Conservation (phyloP, 2,888 invertebrate species). For the Cybosia mesomella region DNA sequence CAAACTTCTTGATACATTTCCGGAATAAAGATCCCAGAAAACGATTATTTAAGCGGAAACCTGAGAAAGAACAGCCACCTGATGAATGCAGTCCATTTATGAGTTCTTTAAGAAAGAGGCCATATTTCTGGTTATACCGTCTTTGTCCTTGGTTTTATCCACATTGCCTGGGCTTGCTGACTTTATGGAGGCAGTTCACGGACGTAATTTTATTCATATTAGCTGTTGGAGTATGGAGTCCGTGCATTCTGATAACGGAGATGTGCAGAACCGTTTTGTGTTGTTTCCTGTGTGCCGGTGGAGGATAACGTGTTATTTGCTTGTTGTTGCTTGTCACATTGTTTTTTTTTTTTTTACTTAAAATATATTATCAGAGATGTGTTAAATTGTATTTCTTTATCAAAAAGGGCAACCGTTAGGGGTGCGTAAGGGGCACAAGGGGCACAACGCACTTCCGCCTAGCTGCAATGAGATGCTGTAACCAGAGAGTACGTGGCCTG, state of each 20-base stretch:
- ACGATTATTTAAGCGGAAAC: slow-evolving; percentile 22
- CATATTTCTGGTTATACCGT: slow-evolving; percentile 58
- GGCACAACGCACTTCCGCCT: no score
- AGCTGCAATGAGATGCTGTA: no score
- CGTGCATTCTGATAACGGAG: slow-evolving; percentile 66
- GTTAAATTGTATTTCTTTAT: neutral
- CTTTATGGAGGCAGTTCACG: slow-evolving; percentile 58
- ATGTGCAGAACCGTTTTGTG: slow-evolving; percentile 56
- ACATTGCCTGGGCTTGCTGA: slow-evolving; percentile 59
- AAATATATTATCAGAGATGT: neutral
- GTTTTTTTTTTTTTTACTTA: neutral
- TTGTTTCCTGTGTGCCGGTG: slow-evolving; percentile 58
- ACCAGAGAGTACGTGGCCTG: no score
- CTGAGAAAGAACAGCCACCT: slow-evolving; percentile 28
- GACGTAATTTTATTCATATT: slow-evolving; percentile 64
- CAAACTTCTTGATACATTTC: slow-evolving; percentile 35
- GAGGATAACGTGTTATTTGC: slow-evolving; percentile 1
- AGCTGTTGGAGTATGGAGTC: slow-evolving; percentile 69
- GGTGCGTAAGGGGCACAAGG: no score
- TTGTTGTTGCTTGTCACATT: no score
- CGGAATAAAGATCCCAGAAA: slow-evolving; percentile 24
- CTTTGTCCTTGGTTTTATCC: slow-evolving; percentile 69
- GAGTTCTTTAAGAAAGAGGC: slow-evolving; percentile 61
- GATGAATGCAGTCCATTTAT: slow-evolving; percentile 63
- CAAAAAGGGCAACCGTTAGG: neutral